Base-by-base conservation (phyloP, 2,797 vertebrate species). In the Todus mexicanus region DNA sequence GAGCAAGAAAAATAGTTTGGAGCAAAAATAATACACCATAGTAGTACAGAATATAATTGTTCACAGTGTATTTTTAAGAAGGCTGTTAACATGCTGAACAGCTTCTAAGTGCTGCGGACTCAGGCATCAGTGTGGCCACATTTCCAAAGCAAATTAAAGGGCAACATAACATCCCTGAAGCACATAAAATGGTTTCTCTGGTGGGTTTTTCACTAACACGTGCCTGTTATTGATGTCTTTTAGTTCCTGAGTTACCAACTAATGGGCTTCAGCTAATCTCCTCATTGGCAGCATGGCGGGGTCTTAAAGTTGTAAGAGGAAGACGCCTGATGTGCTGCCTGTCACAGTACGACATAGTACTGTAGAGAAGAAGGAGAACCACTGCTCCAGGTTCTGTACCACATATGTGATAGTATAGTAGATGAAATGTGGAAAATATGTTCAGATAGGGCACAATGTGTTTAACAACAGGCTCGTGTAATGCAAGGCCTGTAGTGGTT, bases 41-140 rank as follows among this genome's bases (percentile, higher is more conserved):
- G 17, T 31, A 35, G 64, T 29, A 10, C 40, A 65, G 51, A 38
- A 8, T 17, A 6, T 10, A 1, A 6, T 56, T 29, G 65, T 13
- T 47, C 23, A 12, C 26, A 8, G 64, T 13, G 42, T 15, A 11
- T 53, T 73, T 79, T 37, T 51, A 71, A 63, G 81, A 19, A 53
- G 78, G 61, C 37, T n/a, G n/a, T n/a, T n/a, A n/a, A n/a, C n/a
- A n/a, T n/a, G n/a, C n/a, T n/a, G n/a, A 56, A 68, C 56, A 50
- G 42, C 43, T 79, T 35, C 43, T 4, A 48, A 22, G 50, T 31
- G 43, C 53, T 73, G 26, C 56, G 33, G 59, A 27, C 37, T 57
- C 2, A 0, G 43, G 31, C 54, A 31, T 35, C 54, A 23, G 42
- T 2, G 11, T 3, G 0, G 53, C 54, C 48, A 10, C 45, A 26